A percentile compares a stretch with the other conserved stretches of the same genome.
phyloP scores from a whole-genome alignment of 2,113 vertebrate species.

The Hoplias malabaricus region DNA sequence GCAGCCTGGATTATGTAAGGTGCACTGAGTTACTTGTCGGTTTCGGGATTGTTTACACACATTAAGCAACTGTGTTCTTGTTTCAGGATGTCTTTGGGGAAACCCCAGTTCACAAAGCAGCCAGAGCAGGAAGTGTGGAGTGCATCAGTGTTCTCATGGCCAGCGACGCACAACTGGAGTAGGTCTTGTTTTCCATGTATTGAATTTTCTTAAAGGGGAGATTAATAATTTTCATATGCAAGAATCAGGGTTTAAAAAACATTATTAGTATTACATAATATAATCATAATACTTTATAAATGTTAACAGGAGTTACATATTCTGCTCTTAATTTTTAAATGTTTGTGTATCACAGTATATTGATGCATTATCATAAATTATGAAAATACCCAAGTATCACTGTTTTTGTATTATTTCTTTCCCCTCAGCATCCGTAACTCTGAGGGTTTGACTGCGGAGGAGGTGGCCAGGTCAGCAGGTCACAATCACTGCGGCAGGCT shows the following conservation, averaged over 20 bases:
- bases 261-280: no score
- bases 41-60: no score
- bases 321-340: no score
- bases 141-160: slow-evolving; percentile 77
- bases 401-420: neutral
- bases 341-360: no score
- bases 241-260: no score
- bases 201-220: no score
- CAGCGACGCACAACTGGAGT: slow-evolving; percentile 72
- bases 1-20: no score
- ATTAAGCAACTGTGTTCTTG: no score
- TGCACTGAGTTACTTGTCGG: no score
- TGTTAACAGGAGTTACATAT: no score
- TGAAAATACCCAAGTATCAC: neutral
- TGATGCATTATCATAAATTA: neutral
- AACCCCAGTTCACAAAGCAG: slow-evolving; percentile 77
- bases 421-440: slow-evolving; percentile 74
- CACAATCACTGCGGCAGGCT: slow-evolving; percentile 76
- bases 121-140: slow-evolving; percentile 75
- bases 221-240: no score
- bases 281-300: no score
- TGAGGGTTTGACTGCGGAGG: slow-evolving; percentile 78
- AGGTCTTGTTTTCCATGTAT: slow-evolving; percentile 58
- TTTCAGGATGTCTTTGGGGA: slow-evolving; percentile 75
- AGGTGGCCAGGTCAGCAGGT: slow-evolving; percentile 71